A percentile compares a stretch with the other conserved stretches of the same genome.
phyloP scores from a whole-genome alignment of 2,888 invertebrate genomes.

The Nyleta sp. region DNA sequence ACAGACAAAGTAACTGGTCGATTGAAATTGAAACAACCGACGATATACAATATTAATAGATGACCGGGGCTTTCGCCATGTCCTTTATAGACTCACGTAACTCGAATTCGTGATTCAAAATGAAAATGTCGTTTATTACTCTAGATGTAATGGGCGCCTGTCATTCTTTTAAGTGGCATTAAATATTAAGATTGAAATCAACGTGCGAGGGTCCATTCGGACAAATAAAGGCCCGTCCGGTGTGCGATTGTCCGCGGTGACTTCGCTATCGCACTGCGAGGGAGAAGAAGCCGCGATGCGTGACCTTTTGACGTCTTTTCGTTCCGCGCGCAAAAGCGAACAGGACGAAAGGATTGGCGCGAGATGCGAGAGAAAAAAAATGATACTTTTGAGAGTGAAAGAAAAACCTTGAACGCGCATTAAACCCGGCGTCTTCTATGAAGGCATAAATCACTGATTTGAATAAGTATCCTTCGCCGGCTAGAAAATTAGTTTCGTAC shows the following conservation, averaged over 20 bases:
- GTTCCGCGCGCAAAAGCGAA: conserved; percentile 48
- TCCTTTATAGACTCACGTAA: too few relatives aligned
- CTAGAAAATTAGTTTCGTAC: conserved; percentile 59
- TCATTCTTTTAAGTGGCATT: conserved; percentile 59
- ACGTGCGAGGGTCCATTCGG: conserved; percentile 47
- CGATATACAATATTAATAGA: too few relatives aligned
- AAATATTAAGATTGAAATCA: conserved; percentile 64
- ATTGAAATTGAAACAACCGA: too few relatives aligned
- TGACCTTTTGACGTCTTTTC: conserved; percentile 69
- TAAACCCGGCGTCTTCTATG: conserved; percentile 54
- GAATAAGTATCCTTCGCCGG: conserved; percentile 60
- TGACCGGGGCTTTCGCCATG: too few relatives aligned
- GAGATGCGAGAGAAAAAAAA: conserved; percentile 26
- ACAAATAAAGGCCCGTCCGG: conserved; percentile 45
- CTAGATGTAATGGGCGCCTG: too few relatives aligned
- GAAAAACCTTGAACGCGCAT: conserved; percentile 61
- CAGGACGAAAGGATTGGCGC: conserved; percentile 2
- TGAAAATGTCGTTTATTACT: too few relatives aligned
- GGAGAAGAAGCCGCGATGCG: conserved; percentile 32
- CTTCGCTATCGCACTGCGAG: conserved; percentile 39
- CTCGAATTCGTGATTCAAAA: too few relatives aligned
- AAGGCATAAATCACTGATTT: conserved; percentile 64
- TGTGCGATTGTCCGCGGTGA: conserved; percentile 51
- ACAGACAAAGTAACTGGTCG: too few relatives aligned
- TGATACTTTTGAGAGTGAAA: conserved; percentile 54